Conservation (phyloP, 2,888 invertebrate genomes). For the Operophtera brumata region DNA sequence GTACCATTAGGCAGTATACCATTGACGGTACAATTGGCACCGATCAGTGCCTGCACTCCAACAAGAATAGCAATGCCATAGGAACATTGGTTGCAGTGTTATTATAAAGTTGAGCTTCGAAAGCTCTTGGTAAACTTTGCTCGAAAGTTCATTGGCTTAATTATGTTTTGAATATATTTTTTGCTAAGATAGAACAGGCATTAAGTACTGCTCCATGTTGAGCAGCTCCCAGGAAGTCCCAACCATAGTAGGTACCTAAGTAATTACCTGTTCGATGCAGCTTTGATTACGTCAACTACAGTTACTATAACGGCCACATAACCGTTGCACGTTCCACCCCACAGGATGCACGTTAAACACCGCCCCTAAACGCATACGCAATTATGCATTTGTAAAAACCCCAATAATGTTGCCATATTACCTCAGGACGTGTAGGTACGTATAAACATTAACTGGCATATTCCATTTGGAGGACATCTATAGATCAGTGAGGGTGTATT, state of each 20-base stretch:
- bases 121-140: no score
- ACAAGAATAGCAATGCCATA: no score
- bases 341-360: conserved; percentile 36
- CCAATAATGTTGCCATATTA: conserved; percentile 35
- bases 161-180: no score
- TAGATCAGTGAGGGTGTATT: no score
- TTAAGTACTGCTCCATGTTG: neutral
- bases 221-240: conserved; percentile 3
- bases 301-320: conserved; percentile 42
- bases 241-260: conserved; percentile 15
- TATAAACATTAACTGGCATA: neutral
- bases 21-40: no score
- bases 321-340: conserved; percentile 34
- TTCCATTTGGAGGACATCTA: no score
- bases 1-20: no score
- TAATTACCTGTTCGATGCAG: conserved; percentile 19
- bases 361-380: conserved; percentile 48
- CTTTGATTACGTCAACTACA: conserved; percentile 24
- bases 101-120: no score
- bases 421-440: neutral
- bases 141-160: no score
- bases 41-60: no score
- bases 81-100: no score
- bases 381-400: conserved; percentile 49
- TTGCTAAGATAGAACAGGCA: neutral